Conservation (phyloP, 92 coral and sea anemone genomes). For the Phenganax marumi region DNA sequence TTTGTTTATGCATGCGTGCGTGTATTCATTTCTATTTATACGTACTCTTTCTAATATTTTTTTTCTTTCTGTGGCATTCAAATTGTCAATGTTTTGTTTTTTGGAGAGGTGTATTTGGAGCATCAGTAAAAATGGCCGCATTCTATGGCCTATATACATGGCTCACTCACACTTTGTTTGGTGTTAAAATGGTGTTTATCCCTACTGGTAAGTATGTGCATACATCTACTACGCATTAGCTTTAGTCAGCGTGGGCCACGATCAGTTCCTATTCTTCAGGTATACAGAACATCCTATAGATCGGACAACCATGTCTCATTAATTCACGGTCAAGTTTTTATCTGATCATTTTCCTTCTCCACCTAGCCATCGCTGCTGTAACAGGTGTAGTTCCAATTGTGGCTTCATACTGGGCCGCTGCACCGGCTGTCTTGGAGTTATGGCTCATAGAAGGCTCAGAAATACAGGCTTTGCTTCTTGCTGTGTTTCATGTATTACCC, state of each 20-base stretch:
- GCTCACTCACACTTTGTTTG: conserved; percentile 92
- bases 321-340: background rate
- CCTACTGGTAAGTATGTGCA: conserved; percentile 73
- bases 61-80: background rate
- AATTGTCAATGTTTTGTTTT: background rate
- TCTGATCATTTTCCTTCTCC: background rate
- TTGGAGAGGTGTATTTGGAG: conserved; percentile 93
- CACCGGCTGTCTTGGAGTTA: conserved; percentile 86
- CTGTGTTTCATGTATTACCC: conserved; percentile 82
- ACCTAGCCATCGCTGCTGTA: conserved; percentile 85
- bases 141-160: conserved; percentile 94
- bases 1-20: too few relatives aligned
- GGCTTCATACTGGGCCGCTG: conserved; percentile 94
- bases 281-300: background rate
- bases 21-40: too few relatives aligned
- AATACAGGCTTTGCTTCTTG: conserved; percentile 73
- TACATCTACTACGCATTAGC: background rate
- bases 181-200: conserved; percentile 88
- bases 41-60: too few relatives aligned
- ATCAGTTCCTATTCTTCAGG: too few relatives aligned
- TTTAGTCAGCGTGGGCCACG: background rate
- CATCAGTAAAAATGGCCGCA: conserved; percentile 95
- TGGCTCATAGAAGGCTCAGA: conserved; percentile 82
- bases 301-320: background rate
- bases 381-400: conserved; percentile 92